phyloP scores from a whole-genome alignment of 2,113 vertebrate species.

The Holacanthus passer region DNA sequence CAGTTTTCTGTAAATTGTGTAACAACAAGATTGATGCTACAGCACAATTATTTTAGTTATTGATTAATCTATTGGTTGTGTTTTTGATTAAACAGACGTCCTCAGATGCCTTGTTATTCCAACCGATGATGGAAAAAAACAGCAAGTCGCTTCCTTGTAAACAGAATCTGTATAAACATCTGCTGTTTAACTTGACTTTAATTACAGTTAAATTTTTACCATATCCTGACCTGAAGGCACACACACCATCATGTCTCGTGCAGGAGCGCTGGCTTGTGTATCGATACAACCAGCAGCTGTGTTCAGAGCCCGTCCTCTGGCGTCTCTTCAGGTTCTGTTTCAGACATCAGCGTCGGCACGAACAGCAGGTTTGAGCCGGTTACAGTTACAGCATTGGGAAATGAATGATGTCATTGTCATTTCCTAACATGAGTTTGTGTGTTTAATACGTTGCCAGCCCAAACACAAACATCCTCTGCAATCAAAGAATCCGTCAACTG shows the following conservation, averaged over 20 bases:
- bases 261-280: background rate
- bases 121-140: background rate
- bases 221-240: background rate
- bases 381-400: background rate
- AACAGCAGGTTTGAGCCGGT: background rate
- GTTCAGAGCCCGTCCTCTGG: background rate
- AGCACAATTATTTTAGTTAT: background rate
- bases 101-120: background rate
- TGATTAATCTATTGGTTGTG: background rate
- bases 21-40: background rate
- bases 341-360: background rate
- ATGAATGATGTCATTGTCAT: constrained; percentile 11
- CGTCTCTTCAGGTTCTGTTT: no score
- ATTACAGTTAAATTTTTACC: background rate
- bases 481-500: constrained; percentile 15
- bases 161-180: background rate
- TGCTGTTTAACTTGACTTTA: constrained; percentile 9
- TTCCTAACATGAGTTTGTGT: constrained; percentile 1
- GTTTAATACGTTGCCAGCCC: constrained; percentile 25
- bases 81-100: background rate
- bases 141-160: background rate
- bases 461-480: constrained; percentile 19
- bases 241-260: background rate
- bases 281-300: background rate
- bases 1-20: background rate